Evolutionary conservation across 2,888 invertebrate species (phyloP).

Genomic region (Rotaria macrura): DNA sequence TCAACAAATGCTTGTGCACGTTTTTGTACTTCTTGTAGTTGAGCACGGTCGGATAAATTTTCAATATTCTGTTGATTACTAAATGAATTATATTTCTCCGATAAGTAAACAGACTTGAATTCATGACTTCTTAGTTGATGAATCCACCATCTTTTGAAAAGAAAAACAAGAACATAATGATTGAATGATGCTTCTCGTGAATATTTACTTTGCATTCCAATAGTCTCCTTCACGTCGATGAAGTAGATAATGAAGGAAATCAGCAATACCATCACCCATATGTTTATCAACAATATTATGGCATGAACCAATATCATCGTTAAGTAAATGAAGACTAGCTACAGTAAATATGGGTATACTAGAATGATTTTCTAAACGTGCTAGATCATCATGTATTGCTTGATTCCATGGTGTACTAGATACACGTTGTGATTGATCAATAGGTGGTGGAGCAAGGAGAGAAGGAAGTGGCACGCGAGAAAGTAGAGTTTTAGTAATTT

Average conservation of each 20-base stretch:
- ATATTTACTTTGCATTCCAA: conserved; percentile 5
- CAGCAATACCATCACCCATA: neutral
- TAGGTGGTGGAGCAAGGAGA: neutral
- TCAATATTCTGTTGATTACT: neutral
- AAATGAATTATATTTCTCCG: neutral
- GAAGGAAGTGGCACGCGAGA: neutral
- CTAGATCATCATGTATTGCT: neutral
- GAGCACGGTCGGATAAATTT: neutral
- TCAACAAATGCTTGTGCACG: conserved; percentile 13
- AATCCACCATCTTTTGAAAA: neutral
- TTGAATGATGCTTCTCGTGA: neutral
- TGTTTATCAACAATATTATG: conserved; percentile 10
- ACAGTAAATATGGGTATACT: neutral
- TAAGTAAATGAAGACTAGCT: neutral
- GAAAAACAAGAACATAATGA: neutral
- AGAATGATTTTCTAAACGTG: neutral
- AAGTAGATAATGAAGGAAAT: neutral
- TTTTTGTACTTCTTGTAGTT: neutral
- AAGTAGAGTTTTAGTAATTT: neutral
- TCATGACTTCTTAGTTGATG: neutral
- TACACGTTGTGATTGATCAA: neutral
- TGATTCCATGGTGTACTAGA: conserved; percentile 15
- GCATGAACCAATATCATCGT: conserved; percentile 20
- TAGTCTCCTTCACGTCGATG: conserved; percentile 17
- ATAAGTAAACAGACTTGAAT: neutral